Evolutionary conservation across 2,113 vertebrate genomes (phyloP).

Genomic region (Athene cunicularia): DNA sequence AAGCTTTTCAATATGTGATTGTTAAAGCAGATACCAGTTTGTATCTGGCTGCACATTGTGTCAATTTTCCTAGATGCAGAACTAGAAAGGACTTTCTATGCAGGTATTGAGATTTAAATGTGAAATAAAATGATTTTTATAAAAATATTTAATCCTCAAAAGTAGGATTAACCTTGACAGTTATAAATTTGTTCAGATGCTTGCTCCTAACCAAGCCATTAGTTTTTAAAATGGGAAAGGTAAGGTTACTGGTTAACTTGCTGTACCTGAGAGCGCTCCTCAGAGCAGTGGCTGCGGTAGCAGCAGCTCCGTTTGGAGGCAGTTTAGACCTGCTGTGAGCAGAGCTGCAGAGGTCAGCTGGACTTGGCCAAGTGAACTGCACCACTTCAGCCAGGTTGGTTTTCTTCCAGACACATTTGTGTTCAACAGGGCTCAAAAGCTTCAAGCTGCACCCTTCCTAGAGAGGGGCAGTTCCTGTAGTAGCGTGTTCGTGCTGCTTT

Average conservation of each 20-base stretch:
- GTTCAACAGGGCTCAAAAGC: background rate
- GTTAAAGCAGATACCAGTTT: background rate
- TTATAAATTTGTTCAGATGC: background rate
- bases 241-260: conserved; percentile 31
- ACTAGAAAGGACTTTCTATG: background rate
- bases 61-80: background rate
- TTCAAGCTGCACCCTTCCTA: background rate
- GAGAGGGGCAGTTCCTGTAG: background rate
- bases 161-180: background rate
- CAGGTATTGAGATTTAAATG: background rate
- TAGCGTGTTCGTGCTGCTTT: rapidly evolving
- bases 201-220: background rate
- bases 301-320: rapidly evolving
- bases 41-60: background rate
- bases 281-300: rapidly evolving
- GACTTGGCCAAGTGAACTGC: background rate
- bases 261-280: rapidly evolving
- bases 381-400: background rate
- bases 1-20: rapidly evolving
- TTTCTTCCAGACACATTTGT: background rate
- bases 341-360: background rate
- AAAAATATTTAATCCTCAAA: background rate
- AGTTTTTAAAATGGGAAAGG: background rate
- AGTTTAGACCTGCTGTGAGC: background rate
- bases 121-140: background rate